Evolutionary conservation across 2,797 vertebrate species (phyloP), one percentile per base, ranked within the genome.

Genomic region (Poeciliopsis infans): DNA sequence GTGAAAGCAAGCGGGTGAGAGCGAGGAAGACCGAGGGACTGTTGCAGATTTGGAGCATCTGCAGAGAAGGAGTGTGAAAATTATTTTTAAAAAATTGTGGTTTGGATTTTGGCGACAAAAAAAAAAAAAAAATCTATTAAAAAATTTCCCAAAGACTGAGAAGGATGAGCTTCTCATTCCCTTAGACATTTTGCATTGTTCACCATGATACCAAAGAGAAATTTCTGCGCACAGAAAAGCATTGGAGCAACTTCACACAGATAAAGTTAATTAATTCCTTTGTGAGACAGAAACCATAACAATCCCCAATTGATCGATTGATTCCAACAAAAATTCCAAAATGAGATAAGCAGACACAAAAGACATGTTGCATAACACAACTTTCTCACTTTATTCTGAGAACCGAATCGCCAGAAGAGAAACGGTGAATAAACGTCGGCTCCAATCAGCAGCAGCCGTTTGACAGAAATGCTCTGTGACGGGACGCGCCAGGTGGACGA

Each of bases 1-100:
- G 77, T 82, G 16, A 78, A 86, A 68, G 83, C 2, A 43, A 85
- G 81, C 55, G 78, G 78, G 77, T 76, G n/a, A 70, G 41, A 47
- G 72, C 7, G 2, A 18, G 8, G 5, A 2, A 47, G 31, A n/a
- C 36, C 45, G 23, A 77, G 10, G 46, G 28, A 70, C 45, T 72
- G 36, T 25, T 15, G 66, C 72, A 18, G 33, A 73, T 36, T 28
- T 43, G 47, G 20, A 75, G 82, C 20, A 36, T 0, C 20, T 47
- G 66, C 0, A n/a, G 72, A 76, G 81, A 76, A 71, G 72, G 85
- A 64, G 13, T 31, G 18, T 39, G 59, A 28, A 49, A 78, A 46
- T 75, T 16, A 25, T 47, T 13, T 28, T 36, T 43, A 47, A 6
- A 75, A 73, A 59, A 5, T 75, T 61, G 16, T 75, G 41, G 25